A percentile compares a stretch with the other conserved stretches of the same genome.
These are phyloP conservation scores for Centruroides sculpturatus DNA, from an alignment of 1,140 invertebrate genomes.

Conservation along the genomic window DNA sequence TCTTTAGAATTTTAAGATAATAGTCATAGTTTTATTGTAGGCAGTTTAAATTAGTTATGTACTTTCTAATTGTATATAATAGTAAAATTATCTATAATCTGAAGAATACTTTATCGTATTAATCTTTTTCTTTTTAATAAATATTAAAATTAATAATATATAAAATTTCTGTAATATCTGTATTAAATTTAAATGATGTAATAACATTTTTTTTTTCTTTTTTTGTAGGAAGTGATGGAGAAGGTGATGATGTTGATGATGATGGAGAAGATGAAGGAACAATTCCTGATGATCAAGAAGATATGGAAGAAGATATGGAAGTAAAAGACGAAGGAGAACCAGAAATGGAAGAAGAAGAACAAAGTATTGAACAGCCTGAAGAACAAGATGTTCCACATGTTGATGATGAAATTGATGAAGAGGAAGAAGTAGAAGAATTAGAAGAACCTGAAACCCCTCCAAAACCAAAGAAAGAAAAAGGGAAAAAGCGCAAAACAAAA, in stretches of 20 bases:
- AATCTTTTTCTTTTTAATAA: too few species aligned
- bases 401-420: constrained; percentile 11
- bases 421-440: constrained; percentile 14
- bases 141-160: too few species aligned
- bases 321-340: constrained; percentile 4
- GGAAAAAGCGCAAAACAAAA: constrained; percentile 79
- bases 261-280: constrained; percentile 15
- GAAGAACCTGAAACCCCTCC: constrained; percentile 13
- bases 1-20: too few species aligned
- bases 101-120: too few species aligned
- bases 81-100: too few species aligned
- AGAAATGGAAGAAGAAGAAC: constrained; percentile 13
- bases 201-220: too few species aligned
- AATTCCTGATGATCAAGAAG: constrained; percentile 12
- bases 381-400: constrained; percentile 4
- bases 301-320: constrained; percentile 4
- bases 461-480: constrained; percentile 37
- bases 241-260: constrained; percentile 10
- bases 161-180: too few species aligned
- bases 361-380: constrained; percentile 6
- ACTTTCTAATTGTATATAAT: too few species aligned
- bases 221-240: constrained; percentile 4
- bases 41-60: too few species aligned
- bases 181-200: too few species aligned
- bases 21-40: too few species aligned